Percentiles rank a stretch among this genome's conserved stretches.
Conservation (phyloP, 2,113 vertebrate genomes). For the Laticauda colubrina region DNA sequence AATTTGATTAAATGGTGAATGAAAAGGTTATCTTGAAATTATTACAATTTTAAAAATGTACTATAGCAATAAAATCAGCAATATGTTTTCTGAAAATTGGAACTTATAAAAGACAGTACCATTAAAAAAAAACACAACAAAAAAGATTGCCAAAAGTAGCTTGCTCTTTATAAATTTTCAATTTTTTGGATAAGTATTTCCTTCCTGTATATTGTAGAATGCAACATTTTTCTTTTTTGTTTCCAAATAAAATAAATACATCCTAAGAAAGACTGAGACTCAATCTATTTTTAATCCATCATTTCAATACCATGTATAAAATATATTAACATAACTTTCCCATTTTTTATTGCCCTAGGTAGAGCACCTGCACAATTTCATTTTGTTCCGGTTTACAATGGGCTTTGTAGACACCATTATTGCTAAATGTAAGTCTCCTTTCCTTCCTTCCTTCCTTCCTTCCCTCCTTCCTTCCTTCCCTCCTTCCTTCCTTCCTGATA, state of each 20-base stretch:
- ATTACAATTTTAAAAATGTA: background rate
- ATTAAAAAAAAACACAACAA: background rate
- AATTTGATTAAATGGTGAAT: background rate
- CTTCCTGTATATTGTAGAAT: background rate
- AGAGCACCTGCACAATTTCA: slow-evolving; percentile 94
- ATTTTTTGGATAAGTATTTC: background rate
- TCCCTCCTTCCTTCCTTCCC: background rate
- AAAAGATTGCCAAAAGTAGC: background rate
- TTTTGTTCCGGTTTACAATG: slow-evolving; percentile 97
- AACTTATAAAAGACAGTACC: background rate
- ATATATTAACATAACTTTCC: background rate
- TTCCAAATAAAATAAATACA: background rate
- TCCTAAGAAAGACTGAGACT: background rate
- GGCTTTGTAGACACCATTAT: slow-evolving; percentile 95
- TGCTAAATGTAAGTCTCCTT: slow-evolving; percentile 93
- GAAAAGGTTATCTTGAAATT: background rate
- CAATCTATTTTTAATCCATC: background rate
- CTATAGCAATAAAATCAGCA: background rate
- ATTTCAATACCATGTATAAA: background rate
- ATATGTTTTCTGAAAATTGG: background rate
- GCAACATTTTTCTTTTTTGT: background rate
- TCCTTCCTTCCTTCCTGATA: background rate
- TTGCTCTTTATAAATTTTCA: background rate
- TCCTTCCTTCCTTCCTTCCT: background rate
- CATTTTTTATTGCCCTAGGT: slow-evolving; percentile 72